Conservation (phyloP, 2,888 invertebrate genomes). For the Malacosoma neustria region DNA sequence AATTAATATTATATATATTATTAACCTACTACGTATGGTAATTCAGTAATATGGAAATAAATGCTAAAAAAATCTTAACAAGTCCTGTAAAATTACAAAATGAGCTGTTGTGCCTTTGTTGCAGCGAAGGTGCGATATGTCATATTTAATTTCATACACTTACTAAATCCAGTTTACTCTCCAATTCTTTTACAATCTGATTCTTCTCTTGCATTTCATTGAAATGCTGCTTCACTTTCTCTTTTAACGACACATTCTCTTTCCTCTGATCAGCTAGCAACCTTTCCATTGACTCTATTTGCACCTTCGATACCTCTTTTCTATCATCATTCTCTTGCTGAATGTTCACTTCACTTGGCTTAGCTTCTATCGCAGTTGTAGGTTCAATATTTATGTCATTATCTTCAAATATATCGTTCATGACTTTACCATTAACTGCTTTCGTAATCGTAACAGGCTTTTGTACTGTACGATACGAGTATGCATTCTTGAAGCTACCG, state of each 20-base stretch:
- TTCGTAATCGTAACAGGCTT: constrained; percentile 35
- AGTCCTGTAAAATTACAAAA: no score
- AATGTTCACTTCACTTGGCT: constrained; percentile 9
- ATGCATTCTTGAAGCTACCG: constrained; percentile 60
- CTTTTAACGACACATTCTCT: constrained; percentile 42
- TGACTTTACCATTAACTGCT: constrained; percentile 47
- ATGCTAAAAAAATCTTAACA: no score
- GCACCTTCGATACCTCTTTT: constrained; percentile 37
- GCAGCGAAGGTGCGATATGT: no score
- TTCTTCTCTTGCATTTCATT: constrained; percentile 55
- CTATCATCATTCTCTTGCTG: constrained; percentile 8
- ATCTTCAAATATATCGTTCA: constrained; percentile 63
- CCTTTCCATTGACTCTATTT: constrained; percentile 52
- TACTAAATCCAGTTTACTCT: constrained; percentile 67
- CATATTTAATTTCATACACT: no score
- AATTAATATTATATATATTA: no score
- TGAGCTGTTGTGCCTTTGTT: no score
- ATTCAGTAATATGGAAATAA: no score
- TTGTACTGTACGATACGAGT: constrained; percentile 40
- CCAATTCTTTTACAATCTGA: constrained; percentile 55
- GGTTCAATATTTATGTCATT: constrained; percentile 12
- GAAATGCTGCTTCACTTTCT: constrained; percentile 45
- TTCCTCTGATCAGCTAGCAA: constrained; percentile 49
- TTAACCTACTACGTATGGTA: no score
- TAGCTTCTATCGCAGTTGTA: constrained; percentile 6